phyloP scores from a whole-genome alignment of 2,888 invertebrate genomes.

The Trisateles emortualis region DNA sequence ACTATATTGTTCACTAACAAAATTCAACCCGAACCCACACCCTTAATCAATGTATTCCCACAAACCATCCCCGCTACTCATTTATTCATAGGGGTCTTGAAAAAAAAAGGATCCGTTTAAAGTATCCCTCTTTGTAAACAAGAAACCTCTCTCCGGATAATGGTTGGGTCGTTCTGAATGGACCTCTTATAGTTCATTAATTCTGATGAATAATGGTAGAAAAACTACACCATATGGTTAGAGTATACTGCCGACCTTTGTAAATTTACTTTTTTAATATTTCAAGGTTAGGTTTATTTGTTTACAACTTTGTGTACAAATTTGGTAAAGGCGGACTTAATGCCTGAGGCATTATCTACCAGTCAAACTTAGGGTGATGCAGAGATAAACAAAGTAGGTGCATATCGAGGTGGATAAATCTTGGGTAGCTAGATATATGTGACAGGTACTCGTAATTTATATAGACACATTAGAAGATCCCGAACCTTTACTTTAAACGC shows the following conservation, averaged over 20 bases:
- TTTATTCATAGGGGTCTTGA: slow-evolving; percentile 37
- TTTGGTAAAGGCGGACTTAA: no score
- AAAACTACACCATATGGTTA: slow-evolving; percentile 1
- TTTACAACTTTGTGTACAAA: no score
- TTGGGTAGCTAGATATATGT: no score
- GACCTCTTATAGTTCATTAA: slow-evolving; percentile 36
- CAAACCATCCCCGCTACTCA: slow-evolving; percentile 24
- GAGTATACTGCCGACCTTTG: neutral
- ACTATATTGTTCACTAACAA: neutral
- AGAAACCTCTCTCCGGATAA: slow-evolving; percentile 33
- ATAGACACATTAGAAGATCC: no score
- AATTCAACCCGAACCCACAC: slow-evolving; percentile 1
- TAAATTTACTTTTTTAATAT: neutral
- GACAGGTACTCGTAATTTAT: no score
- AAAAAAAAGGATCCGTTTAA: slow-evolving; percentile 36
- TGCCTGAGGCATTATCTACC: no score
- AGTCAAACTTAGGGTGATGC: no score
- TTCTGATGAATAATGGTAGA: slow-evolving; percentile 41
- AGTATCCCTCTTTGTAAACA: slow-evolving; percentile 41
- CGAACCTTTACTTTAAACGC: no score
- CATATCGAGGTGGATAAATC: no score
- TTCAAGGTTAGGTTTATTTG: neutral
- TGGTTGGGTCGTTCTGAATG: slow-evolving; percentile 25
- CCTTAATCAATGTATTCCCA: slow-evolving; percentile 29
- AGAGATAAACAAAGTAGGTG: no score